Conservation (phyloP, 2,888 invertebrate species). For the Notodonta ziczac region DNA sequence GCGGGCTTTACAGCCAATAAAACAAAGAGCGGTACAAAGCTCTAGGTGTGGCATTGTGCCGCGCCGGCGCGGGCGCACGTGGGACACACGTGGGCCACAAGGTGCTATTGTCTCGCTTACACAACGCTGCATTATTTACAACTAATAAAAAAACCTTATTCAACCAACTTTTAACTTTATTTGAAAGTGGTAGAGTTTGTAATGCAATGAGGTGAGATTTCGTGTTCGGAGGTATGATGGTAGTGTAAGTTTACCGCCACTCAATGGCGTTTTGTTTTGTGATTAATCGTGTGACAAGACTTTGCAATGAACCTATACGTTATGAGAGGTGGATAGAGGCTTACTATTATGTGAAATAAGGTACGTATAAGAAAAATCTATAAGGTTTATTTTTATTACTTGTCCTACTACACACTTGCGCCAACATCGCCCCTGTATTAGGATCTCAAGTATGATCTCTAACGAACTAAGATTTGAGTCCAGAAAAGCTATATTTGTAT, state of each 20-base stretch:
- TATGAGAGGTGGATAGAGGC: conserved; percentile 11
- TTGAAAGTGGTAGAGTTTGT: not conserved
- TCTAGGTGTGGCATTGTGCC: conserved; percentile 40
- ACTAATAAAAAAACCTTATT: conserved; percentile 9
- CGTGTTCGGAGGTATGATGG: conserved; percentile 35
- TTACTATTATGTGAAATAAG: not conserved
- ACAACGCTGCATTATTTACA: conserved; percentile 33
- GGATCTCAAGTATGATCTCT: too few species aligned
- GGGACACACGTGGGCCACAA: conserved; percentile 59
- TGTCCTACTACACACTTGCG: too few species aligned
- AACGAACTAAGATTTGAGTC: too few species aligned
- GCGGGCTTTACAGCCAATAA: conserved; percentile 20
- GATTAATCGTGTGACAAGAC: conserved; percentile 27
- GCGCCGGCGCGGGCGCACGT: conserved; percentile 49
- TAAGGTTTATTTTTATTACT: too few species aligned
- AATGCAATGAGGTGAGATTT: not conserved
- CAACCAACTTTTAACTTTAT: conserved; percentile 20
- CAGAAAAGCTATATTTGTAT: too few species aligned
- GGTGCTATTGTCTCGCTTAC: conserved; percentile 61
- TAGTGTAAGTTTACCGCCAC: conserved; percentile 51
- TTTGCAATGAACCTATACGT: conserved; percentile 17
- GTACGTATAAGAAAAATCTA: too few species aligned
- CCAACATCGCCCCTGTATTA: too few species aligned
- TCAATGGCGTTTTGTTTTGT: conserved; percentile 41
- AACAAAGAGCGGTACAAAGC: conserved; percentile 36